phyloP scores from a whole-genome alignment of 2,113 vertebrate genomes.

The Hyperoodon ampullatus region DNA sequence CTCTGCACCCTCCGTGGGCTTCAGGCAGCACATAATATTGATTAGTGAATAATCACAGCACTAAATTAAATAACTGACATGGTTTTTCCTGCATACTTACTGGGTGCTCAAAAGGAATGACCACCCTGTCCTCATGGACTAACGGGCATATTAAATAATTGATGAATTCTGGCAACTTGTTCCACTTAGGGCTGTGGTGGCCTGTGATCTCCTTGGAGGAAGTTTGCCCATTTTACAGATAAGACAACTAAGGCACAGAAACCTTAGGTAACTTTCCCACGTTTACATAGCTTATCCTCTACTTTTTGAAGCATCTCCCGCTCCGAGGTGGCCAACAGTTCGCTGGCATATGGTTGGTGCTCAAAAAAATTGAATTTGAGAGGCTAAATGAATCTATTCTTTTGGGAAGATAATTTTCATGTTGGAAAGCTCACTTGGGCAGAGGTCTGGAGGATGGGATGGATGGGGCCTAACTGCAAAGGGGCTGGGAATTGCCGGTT shows the following conservation, averaged over 20 bases:
- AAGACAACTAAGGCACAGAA: background rate
- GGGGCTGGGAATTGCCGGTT: background rate
- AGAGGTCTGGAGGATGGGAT: background rate
- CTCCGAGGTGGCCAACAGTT: background rate
- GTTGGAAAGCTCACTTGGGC: background rate
- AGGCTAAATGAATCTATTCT: background rate
- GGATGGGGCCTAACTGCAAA: background rate
- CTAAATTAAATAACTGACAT: background rate
- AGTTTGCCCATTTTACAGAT: background rate
- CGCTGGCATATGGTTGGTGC: background rate
- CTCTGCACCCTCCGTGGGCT: background rate
- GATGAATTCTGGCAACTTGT: background rate
- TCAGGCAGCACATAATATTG: background rate
- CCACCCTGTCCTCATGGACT: background rate
- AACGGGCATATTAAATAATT: background rate
- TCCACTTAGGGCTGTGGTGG: background rate
- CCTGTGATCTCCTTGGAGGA: background rate
- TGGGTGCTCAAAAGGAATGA: background rate
- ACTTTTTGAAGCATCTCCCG: background rate
- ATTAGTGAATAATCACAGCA: background rate
- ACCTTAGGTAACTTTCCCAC: background rate
- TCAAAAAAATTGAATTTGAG: background rate
- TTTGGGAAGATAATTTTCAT: constrained; percentile 1
- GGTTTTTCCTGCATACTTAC: background rate
- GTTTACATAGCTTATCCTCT: background rate